Percentiles rank a stretch among this genome's conserved stretches.
phyloP scores from a whole-genome alignment of 2,888 invertebrate genomes.

The Eueremaeus valkanovi region DNA sequence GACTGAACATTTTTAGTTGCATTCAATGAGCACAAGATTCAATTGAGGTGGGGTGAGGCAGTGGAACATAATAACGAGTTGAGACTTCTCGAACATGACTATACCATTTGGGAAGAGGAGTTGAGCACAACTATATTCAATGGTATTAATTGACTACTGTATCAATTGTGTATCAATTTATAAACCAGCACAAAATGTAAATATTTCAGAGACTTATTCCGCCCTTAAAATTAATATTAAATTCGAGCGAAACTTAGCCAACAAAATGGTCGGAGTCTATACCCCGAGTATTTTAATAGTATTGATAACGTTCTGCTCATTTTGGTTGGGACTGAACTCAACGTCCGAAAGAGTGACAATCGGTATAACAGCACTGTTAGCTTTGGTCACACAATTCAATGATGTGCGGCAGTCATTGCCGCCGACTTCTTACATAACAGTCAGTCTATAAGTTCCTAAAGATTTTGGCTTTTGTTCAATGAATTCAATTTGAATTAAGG shows the following conservation, averaged over 20 bases:
- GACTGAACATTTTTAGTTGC: too few species aligned
- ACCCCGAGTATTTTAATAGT: conserved; percentile 28
- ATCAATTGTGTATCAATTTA: not conserved
- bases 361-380: conserved; percentile 32
- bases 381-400: conserved; percentile 26
- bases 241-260: conserved; percentile 21
- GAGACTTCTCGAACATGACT: not conserved
- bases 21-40: not conserved
- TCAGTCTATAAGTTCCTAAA: too few species aligned
- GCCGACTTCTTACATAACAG: conserved; percentile 32
- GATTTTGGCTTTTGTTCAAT: too few species aligned
- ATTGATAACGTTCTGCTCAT: conserved; percentile 10
- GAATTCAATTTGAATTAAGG: conserved; percentile 12
- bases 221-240: not conserved
- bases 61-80: not conserved
- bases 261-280: conserved; percentile 27
- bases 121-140: not conserved
- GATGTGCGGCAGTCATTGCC: conserved; percentile 16
- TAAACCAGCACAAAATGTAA: not conserved
- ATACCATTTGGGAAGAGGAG: not conserved
- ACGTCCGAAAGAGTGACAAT: conserved; percentile 30
- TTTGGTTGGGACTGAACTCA: conserved; percentile 32
- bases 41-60: not conserved
- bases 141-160: not conserved
- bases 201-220: conserved; percentile 11